phyloP scores from a whole-genome alignment of 2,888 invertebrate species.

The Brachyopa scutellaris region DNA sequence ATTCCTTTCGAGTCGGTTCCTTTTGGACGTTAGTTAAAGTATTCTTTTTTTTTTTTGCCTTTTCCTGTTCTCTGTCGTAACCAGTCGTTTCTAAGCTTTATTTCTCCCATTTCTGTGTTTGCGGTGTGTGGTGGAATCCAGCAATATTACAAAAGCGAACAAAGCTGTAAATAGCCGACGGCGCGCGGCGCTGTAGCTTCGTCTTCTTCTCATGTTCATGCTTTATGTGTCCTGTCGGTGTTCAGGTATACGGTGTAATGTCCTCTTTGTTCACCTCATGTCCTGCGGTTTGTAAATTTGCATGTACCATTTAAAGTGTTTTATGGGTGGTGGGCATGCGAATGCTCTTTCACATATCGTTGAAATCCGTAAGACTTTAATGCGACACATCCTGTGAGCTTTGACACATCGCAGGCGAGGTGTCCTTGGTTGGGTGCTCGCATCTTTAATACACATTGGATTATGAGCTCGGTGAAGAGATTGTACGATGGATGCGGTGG shows the following conservation, averaged over 20 bases:
- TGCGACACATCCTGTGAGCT: conserved; percentile 50
- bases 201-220: conserved; percentile 47
- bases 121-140: conserved; percentile 51
- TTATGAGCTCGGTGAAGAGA: conserved; percentile 34
- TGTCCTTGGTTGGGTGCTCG: neutral
- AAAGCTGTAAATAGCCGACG: conserved; percentile 50
- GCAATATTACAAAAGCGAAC: conserved; percentile 16
- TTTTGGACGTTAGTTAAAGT: conserved; percentile 24
- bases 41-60: neutral
- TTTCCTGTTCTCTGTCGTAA: conserved; percentile 26
- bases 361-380: conserved; percentile 50
- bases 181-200: conserved; percentile 17
- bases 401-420: neutral
- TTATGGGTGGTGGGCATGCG: conserved; percentile 17
- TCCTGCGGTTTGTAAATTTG: conserved; percentile 65
- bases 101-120: conserved; percentile 51
- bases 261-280: conserved; percentile 68
- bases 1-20: conserved; percentile 50
- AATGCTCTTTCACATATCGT: conserved; percentile 7
- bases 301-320: conserved; percentile 64
- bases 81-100: neutral
- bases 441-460: conserved; percentile 38
- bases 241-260: conserved; percentile 48
- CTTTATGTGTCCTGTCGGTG: conserved; percentile 38
- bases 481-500: conserved; percentile 1